These are phyloP conservation scores for Panzeria rudis DNA, from an alignment of 2,888 invertebrate species.

Conservation along the genomic window DNA sequence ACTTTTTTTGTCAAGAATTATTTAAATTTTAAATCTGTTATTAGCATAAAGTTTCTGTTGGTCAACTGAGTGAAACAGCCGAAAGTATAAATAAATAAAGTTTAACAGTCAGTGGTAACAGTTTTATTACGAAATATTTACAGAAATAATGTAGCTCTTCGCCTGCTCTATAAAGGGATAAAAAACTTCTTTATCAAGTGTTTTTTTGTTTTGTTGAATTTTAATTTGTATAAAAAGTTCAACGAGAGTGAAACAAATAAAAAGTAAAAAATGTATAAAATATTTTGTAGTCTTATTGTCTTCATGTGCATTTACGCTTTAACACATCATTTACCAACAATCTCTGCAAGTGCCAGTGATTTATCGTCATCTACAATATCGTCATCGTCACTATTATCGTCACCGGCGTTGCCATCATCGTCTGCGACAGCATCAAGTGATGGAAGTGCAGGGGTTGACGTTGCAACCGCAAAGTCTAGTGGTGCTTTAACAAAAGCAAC, in stretches of 20 bases:
- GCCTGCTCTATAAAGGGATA: not conserved
- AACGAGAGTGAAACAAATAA: slow-evolving; percentile 24
- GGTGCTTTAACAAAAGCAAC: slow-evolving; percentile 70
- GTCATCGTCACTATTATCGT: slow-evolving; percentile 27
- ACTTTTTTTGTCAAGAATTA: not conserved
- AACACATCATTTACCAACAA: slow-evolving; percentile 72
- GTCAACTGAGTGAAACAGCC: slow-evolving; percentile 43
- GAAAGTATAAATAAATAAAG: slow-evolving; percentile 57
- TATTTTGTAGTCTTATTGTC: slow-evolving; percentile 53
- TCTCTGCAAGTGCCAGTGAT: slow-evolving; percentile 71
- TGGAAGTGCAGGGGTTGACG: slow-evolving; percentile 21
- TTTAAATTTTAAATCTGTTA: slow-evolving; percentile 17
- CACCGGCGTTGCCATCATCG: slow-evolving; percentile 1
- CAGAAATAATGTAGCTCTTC: not conserved
- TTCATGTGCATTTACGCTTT: slow-evolving; percentile 70
- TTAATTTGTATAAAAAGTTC: slow-evolving; percentile 44
- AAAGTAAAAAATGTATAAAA: slow-evolving; percentile 54
- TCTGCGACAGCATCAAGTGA: slow-evolving; percentile 32
- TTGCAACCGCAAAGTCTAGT: slow-evolving; percentile 60
- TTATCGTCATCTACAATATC: slow-evolving; percentile 57
- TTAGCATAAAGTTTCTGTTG: slow-evolving; percentile 1
- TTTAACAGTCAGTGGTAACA: slow-evolving; percentile 37
- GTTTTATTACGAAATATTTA: slow-evolving; percentile 40
- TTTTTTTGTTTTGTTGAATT: slow-evolving; percentile 31
- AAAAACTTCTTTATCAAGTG: not conserved